Conservation (phyloP, 2,797 vertebrate genomes). For the Cygnus olor region DNA sequence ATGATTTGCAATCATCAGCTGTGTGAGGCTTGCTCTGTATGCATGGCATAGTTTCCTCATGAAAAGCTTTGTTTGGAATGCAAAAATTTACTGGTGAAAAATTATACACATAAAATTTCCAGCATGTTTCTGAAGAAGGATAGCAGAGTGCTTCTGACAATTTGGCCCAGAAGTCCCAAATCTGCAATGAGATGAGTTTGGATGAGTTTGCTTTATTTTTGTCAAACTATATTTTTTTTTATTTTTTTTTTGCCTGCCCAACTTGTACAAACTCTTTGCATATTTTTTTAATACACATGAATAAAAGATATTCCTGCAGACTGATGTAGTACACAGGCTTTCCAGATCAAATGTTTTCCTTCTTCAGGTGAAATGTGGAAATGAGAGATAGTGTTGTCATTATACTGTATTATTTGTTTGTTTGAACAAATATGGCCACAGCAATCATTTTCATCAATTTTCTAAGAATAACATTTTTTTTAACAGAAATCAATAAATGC, state of each 20-base stretch:
- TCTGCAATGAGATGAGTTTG: not conserved
- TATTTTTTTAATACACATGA: constrained; percentile 75
- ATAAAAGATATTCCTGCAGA: constrained; percentile 76
- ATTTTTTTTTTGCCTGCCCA: not conserved
- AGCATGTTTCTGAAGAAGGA: constrained; percentile 3
- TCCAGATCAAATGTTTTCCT: constrained; percentile 76
- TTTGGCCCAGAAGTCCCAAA: constrained; percentile 36
- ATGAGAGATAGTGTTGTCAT: constrained; percentile 76
- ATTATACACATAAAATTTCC: constrained; percentile 12
- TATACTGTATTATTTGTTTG: constrained; percentile 74
- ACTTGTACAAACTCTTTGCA: constrained; percentile 69
- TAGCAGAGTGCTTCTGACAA: constrained; percentile 23
- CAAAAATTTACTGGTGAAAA: constrained; percentile 51
- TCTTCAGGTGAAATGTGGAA: constrained; percentile 78
- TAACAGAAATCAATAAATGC: constrained; percentile 75
- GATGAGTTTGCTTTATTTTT: constrained; percentile 48
- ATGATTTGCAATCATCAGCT: constrained; percentile 58
- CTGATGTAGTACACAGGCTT: constrained; percentile 68
- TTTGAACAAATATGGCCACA: constrained; percentile 72
- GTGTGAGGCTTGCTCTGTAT: constrained; percentile 27
- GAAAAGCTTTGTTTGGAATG: constrained; percentile 52
- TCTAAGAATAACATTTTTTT: constrained; percentile 65
- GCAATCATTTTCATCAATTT: constrained; percentile 71
- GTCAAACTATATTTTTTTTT: constrained; percentile 32
- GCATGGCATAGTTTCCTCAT: not conserved